These are phyloP conservation scores for Pedicia rivosa DNA, from an alignment of 2,888 invertebrate genomes.

Conservation along the genomic window DNA sequence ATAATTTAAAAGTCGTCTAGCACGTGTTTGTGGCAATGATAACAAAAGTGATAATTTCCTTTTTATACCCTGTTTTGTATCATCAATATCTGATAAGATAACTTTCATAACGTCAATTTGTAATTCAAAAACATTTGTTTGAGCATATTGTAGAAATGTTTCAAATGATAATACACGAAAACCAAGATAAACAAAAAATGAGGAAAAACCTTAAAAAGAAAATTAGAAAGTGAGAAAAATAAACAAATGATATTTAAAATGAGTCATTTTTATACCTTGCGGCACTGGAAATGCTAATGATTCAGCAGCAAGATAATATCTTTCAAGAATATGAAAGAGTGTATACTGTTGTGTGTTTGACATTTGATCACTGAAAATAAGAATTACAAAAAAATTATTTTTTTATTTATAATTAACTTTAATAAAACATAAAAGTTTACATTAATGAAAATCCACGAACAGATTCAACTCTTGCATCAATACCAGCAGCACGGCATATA, in stretches of 20 bases:
- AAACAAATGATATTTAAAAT: too few species aligned
- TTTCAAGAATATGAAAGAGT: conserved; percentile 62
- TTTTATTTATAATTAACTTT: conserved; percentile 6
- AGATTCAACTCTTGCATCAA: conserved; percentile 49
- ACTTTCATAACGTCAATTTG: conserved; percentile 79
- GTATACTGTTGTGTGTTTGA: conserved; percentile 50
- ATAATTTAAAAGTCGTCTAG: conserved; percentile 57
- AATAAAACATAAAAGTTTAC: conserved; percentile 32
- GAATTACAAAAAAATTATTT: conserved; percentile 8
- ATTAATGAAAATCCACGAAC: conserved; percentile 65
- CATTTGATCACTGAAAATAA: conserved; percentile 50
- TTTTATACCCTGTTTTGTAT: conserved; percentile 39
- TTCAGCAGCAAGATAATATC: conserved; percentile 64
- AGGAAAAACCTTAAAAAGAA: conserved; percentile 81
- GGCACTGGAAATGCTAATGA: conserved; percentile 69
- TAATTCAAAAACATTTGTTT: conserved; percentile 67
- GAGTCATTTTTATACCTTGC: too few species aligned
- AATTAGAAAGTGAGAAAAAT: too few species aligned
- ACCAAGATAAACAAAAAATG: conserved; percentile 77
- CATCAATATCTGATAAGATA: conserved; percentile 47
- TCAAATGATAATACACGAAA: conserved; percentile 61
- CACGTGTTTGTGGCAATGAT: conserved; percentile 58
- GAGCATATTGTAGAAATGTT: conserved; percentile 70
- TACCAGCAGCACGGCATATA: conserved; percentile 48
- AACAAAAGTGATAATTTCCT: conserved; percentile 58